These are phyloP conservation scores for Bactericera cockerelli DNA, from an alignment of 1,140 invertebrate genomes.

Conservation along the genomic window DNA sequence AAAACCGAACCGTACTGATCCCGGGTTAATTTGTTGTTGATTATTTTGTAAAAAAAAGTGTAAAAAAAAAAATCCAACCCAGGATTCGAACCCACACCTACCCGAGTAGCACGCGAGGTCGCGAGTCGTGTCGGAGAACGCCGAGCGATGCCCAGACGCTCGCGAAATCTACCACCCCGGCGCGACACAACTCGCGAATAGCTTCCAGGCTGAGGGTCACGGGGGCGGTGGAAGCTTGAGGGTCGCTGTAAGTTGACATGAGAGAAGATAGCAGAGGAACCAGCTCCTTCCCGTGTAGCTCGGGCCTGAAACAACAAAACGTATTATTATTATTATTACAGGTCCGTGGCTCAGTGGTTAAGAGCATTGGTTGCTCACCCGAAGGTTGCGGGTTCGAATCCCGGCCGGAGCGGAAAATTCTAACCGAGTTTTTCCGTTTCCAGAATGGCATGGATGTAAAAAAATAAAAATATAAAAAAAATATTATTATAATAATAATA, in stretches of 20 bases:
- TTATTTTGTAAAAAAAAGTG: no score
- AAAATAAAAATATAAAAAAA: no score
- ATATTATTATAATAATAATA: no score
- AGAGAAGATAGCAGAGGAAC: not conserved
- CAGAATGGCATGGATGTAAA: no score
- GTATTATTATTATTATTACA: no score
- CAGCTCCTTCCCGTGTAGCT: not conserved
- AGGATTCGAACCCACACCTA: not conserved
- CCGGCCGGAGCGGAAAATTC: no score
- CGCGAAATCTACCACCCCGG: not conserved
- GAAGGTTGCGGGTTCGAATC: no score
- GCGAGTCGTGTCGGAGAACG: not conserved
- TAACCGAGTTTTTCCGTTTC: no score
- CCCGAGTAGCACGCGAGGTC: not conserved
- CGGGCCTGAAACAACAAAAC: not conserved
- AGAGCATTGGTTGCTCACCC: no score
- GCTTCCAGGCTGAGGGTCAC: not conserved
- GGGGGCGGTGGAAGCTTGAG: not conserved
- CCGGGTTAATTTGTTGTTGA: no score
- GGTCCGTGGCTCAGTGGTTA: no score
- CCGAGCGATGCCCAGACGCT: not conserved
- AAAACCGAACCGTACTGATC: no score
- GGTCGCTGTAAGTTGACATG: not conserved
- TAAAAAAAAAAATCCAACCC: not conserved
- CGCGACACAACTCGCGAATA: not conserved